Percentiles rank a stretch among this genome's conserved stretches.
These are phyloP conservation scores for Campodea augens DNA, from an alignment of 1,140 invertebrate genomes.

Conservation along the genomic window DNA sequence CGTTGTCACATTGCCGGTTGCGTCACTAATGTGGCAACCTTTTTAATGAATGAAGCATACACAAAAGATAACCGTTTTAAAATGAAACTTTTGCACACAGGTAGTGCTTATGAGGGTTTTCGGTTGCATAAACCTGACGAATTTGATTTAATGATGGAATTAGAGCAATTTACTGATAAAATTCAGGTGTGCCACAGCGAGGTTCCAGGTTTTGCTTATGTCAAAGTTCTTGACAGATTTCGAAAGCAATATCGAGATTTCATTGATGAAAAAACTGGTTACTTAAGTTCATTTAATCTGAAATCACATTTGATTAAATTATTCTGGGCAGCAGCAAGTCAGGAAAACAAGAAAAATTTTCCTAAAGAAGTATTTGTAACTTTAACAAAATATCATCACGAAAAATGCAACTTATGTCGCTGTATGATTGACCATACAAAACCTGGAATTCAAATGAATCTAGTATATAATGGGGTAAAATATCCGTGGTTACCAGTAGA, in stretches of 20 bases:
- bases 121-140: not conserved
- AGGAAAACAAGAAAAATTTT: not conserved
- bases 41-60: not conserved
- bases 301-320: not conserved
- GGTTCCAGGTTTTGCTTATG: not conserved
- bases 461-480: not conserved
- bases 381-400: not conserved
- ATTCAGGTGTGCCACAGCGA: not conserved
- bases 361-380: not conserved
- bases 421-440: not conserved
- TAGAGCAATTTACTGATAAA: not conserved
- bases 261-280: not conserved
- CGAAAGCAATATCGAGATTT: not conserved
- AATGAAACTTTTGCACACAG: not conserved
- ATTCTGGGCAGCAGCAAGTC: not conserved
- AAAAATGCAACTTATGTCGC: not conserved
- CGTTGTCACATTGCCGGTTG: not conserved
- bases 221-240: not conserved
- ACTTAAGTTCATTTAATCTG: not conserved
- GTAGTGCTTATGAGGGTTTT: not conserved
- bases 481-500: not conserved
- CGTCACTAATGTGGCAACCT: not conserved
- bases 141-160: not conserved
- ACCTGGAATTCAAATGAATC: not conserved
- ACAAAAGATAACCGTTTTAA: not conserved